These are phyloP conservation scores for Trialeurodes vaporariorum DNA, from an alignment of 1,140 invertebrate species.

Conservation along the genomic window DNA sequence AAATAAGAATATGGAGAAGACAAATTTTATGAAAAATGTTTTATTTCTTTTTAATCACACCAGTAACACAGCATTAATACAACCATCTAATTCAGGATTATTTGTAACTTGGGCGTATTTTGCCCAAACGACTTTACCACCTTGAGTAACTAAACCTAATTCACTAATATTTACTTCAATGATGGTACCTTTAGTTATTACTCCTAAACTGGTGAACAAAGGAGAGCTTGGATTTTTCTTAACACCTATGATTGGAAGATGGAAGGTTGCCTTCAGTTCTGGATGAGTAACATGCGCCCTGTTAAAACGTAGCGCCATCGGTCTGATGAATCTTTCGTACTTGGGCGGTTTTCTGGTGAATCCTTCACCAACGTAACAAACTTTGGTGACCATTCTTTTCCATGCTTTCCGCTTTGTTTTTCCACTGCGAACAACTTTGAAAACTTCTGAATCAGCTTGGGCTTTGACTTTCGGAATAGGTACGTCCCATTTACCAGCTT, in stretches of 20 bases:
- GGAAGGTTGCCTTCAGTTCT: constrained; percentile 98
- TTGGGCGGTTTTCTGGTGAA: constrained; percentile 99
- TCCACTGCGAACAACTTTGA: constrained; percentile 79
- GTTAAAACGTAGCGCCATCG: constrained; percentile 93
- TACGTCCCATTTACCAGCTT: constrained; percentile 99
- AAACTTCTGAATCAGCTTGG: constrained; percentile 96
- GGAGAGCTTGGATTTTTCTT: constrained; percentile 98
- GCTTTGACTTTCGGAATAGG: constrained; percentile 96
- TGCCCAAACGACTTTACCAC: constrained; percentile 99
- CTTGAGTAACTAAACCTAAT: constrained; percentile 95
- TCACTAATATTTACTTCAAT: constrained; percentile 98
- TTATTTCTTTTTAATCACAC: constrained; percentile 55
- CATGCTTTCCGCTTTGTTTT: constrained; percentile 94
- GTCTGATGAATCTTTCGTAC: constrained; percentile 97
- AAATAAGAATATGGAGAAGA: no score
- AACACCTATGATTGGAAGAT: constrained; percentile 94
- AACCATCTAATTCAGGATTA: constrained; percentile 99
- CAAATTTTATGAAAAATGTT: no score
- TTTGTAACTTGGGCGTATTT: constrained; percentile 99
- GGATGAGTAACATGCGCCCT: constrained; percentile 99
- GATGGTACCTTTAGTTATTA: constrained; percentile 97
- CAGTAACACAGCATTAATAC: constrained; percentile 96
- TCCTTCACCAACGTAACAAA: constrained; percentile 93
- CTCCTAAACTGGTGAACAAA: constrained; percentile 93
- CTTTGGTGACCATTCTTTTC: constrained; percentile 99